Evolutionary conservation across 2,888 invertebrate species (phyloP).

Genomic region (Dicycla oo): DNA sequence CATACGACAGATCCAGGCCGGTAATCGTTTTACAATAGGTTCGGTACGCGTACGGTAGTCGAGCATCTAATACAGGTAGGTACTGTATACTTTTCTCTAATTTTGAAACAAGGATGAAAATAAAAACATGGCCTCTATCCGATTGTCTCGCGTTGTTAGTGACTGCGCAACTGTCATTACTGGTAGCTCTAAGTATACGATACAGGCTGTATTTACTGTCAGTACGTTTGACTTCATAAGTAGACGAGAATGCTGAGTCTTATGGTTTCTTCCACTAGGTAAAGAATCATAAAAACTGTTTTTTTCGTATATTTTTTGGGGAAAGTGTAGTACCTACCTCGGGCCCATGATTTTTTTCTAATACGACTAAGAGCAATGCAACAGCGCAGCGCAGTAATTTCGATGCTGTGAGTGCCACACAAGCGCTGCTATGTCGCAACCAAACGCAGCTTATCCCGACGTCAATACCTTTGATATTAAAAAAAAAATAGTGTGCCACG

Average conservation of each 20-base stretch:
- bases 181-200: conserved; percentile 45
- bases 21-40: neutral
- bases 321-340: neutral
- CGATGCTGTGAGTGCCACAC: too few species aligned
- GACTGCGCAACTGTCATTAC: conserved; percentile 53
- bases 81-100: conserved; percentile 39
- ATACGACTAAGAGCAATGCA: too few species aligned
- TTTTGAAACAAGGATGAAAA: conserved; percentile 28
- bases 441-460: too few species aligned
- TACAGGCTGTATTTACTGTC: conserved; percentile 30
- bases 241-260: neutral
- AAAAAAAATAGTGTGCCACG: too few species aligned
- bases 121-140: conserved; percentile 41
- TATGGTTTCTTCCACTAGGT: neutral
- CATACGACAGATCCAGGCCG: neutral
- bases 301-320: neutral
- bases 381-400: too few species aligned
- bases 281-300: neutral
- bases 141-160: conserved; percentile 41
- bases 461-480: too few species aligned
- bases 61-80: neutral
- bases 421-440: too few species aligned
- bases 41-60: neutral
- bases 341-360: too few species aligned
- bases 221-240: conserved; percentile 23